Evolutionary conservation across 2,797 vertebrate genomes (phyloP), one percentile per base, ranked within the genome.

Genomic region (Ispidina lecontei): DNA sequence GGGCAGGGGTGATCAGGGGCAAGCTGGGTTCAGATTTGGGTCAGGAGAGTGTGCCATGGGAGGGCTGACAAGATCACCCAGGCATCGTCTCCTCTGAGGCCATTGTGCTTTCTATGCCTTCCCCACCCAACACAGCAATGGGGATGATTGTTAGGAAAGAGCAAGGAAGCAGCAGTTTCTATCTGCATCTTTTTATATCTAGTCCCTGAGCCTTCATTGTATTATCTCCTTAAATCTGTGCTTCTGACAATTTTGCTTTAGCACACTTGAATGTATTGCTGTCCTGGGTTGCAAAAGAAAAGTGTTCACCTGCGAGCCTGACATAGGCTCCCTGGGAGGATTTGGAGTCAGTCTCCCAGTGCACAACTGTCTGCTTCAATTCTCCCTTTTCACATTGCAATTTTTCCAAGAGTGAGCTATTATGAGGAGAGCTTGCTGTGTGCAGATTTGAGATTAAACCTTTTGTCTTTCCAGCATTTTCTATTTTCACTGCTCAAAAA

Each of bases 141-240:
- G 31, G 20, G 33, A 55, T 1, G 5, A 6, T 1, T 31, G 52
- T 8, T 17, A 70, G 76, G 14, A 47, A 63, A 89, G 4, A 70
- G 52, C 76, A 37, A 64, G 58, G 46, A 84, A 83, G 31, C 11
- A 62, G 58, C 46, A 71, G 55, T 59, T 85, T 62, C 51, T 72
- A 26, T 41, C 47, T 56, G 76, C 37, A 18, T 79, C 43, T 59
- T 52, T 69, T 59, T 87, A 11, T 62, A 25, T 63, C 63, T 31
- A 46, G 44, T 86, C 85, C n/a, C 67, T 51, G 64, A 70, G 76
- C 68, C 41, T 73, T 84, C 11, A 3, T 52, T 46, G 13, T 86
- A 54, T 91, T 84, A 82, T 28, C 91, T 92, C 73, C 74, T 68
- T 89, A 88, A 92, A 92, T 95, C 76, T 81, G 21, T 15, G 49